A percentile compares a stretch with the other conserved stretches of the same genome.
Evolutionary conservation across 2,797 vertebrate species (phyloP).

Genomic region (Siniperca undulata): DNA sequence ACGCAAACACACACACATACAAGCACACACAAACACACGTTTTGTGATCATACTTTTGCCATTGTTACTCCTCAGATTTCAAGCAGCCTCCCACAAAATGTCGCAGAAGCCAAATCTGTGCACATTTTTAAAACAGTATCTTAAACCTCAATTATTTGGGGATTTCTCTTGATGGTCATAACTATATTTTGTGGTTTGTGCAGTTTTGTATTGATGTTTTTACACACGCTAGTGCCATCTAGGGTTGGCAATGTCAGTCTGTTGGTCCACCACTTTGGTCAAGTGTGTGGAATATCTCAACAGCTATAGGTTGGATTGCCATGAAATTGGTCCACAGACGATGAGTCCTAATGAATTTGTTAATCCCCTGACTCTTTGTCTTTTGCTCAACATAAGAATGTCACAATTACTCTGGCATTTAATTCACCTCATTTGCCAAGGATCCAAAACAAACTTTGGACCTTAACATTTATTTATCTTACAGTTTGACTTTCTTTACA

Average conservation of each 20-base stretch:
- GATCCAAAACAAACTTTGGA: background rate
- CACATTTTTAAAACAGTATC: background rate
- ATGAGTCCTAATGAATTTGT: background rate
- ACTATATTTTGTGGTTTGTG: background rate
- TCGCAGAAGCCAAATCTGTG: background rate
- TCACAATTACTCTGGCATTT: background rate
- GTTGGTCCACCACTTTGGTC: background rate
- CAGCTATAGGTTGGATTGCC: too few species aligned
- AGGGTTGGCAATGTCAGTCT: background rate
- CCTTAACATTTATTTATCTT: background rate
- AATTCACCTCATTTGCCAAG: background rate
- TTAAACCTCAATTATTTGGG: background rate
- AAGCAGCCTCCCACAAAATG: too few species aligned
- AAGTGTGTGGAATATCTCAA: background rate
- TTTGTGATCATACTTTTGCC: background rate
- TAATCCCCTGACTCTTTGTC: too few species aligned
- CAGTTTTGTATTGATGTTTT: background rate
- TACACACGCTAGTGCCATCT: background rate
- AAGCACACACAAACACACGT: background rate
- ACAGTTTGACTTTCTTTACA: background rate
- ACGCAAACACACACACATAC: constrained; percentile 1
- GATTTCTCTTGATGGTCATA: background rate
- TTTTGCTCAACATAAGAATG: background rate
- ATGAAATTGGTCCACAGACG: background rate
- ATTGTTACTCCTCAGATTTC: background rate